Evolutionary conservation across 2,113 vertebrate genomes (phyloP).

Genomic region (Neolamprologus toae): DNA sequence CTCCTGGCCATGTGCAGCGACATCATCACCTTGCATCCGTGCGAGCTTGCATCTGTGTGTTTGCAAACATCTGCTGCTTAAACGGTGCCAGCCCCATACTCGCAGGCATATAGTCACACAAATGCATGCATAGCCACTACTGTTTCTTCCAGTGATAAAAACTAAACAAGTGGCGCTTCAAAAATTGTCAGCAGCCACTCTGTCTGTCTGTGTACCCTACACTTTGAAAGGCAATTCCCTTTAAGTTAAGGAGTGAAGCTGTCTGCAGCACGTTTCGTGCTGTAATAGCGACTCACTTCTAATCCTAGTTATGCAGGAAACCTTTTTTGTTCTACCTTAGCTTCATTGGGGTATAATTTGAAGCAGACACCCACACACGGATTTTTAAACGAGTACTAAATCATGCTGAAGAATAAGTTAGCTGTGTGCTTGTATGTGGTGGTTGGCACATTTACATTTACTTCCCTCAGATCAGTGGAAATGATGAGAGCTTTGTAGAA

Average conservation of each 20-base stretch:
- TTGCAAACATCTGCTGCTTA: constrained; percentile 38
- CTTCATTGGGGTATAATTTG: background rate
- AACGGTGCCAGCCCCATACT: background rate
- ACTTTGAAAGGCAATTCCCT: background rate
- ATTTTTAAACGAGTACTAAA: background rate
- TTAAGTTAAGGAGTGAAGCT: background rate
- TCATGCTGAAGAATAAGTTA: background rate
- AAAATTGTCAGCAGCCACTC: background rate
- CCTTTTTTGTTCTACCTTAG: background rate
- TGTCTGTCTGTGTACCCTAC: background rate
- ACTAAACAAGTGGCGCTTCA: background rate
- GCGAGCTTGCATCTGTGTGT: constrained; percentile 17
- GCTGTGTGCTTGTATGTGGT: background rate
- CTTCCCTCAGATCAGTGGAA: background rate
- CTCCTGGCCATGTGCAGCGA: background rate
- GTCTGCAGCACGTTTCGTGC: background rate
- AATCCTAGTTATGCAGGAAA: background rate
- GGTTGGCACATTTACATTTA: constrained; percentile 8
- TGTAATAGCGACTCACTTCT: background rate
- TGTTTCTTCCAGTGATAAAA: background rate
- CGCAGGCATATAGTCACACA: background rate
- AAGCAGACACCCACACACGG: constrained; percentile 15
- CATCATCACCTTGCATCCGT: background rate
- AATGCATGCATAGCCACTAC: background rate
- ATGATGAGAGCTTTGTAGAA: background rate